These are phyloP conservation scores for Sinocyclocheilus grahami DNA, from an alignment of 2,113 vertebrate species.

Conservation along the genomic window DNA sequence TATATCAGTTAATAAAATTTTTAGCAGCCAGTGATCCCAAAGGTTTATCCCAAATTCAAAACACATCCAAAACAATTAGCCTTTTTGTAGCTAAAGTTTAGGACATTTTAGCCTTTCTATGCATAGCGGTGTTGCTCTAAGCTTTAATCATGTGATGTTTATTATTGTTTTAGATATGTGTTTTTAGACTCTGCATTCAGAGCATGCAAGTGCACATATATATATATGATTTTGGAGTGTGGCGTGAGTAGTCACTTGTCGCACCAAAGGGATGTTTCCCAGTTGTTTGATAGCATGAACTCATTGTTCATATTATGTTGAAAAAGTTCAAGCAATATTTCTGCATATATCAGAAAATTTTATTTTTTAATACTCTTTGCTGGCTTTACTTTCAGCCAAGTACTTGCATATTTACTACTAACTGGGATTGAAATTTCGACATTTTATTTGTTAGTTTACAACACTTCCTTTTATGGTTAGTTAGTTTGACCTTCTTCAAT, in stretches of 20 bases:
- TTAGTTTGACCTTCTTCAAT: neutral
- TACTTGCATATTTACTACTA: constrained; percentile 29
- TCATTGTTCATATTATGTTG: neutral
- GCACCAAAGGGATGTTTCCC: constrained; percentile 24
- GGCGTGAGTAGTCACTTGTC: constrained; percentile 4
- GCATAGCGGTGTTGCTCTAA: neutral
- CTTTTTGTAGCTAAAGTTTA: constrained; percentile 34
- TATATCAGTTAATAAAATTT: neutral
- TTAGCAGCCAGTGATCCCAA: neutral
- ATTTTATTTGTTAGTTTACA: constrained; percentile 4
- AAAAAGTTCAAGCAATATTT: constrained; percentile 19
- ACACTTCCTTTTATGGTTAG: neutral
- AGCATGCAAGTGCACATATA: constrained; percentile 5
- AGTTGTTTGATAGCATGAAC: neutral
- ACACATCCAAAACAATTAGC: constrained; percentile 11
- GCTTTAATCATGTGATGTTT: constrained; percentile 7
- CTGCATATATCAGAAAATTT: neutral
- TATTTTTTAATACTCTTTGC: constrained; percentile 20
- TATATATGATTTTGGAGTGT: constrained; percentile 14
- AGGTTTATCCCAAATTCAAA: neutral
- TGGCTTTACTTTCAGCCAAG: constrained; percentile 6
- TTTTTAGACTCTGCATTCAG: constrained; percentile 8
- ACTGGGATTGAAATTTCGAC: constrained; percentile 6
- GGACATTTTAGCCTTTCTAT: neutral
- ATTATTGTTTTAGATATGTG: neutral